Base-by-base conservation (phyloP, 2,888 invertebrate species). In the Sipunculus nudus region DNA sequence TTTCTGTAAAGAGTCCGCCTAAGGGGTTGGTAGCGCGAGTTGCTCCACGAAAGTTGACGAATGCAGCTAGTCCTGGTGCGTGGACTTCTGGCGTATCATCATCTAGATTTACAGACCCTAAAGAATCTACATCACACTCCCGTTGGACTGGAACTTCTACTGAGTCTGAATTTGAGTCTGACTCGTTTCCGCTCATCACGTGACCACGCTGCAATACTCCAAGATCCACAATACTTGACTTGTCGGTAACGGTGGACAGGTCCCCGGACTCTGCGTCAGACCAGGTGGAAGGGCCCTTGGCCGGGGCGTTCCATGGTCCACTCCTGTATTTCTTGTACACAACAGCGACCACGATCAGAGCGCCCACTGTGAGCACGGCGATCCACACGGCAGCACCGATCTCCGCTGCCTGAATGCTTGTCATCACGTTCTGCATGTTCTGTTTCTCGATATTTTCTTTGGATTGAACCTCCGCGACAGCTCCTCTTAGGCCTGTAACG, bases 301-400 rank as follows among this genome's bases (percentile, higher is more conserved):
- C 13, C 8, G 10, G 8, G 6, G 10, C 38, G 35, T 31, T 8
- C 1, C 54, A 54, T 28, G 53, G 53, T n/a, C 52, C 21, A 25
- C 32, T 43, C 3, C 59, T 29, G 23, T 53, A n/a, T 6, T 53
- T 52, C 19, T 31, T 32, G 28, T 31, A 45, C 2, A 59, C 35
- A 28, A 59, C 26, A 2, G n/a, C 31, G 8, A 29, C 21, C 38
- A 59, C 35, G 25, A 39, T 26, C 1, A 35, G 6, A 29, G 53
- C 38, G 26, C 53, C 59, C 45, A 59, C 25, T 29, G 53, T 59
- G 31, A 59, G 31, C 32, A 53, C 35, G 41, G 32, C 53, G 2
- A 53, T 43, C 59, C 59, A 59, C 5, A 41, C 45, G 46, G 35
- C 46, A 16, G 53, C 53, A 21, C 31, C 41, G 10, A 53, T 53